phyloP scores from a whole-genome alignment of 23 tunicate genomes.

The Styela clava region DNA sequence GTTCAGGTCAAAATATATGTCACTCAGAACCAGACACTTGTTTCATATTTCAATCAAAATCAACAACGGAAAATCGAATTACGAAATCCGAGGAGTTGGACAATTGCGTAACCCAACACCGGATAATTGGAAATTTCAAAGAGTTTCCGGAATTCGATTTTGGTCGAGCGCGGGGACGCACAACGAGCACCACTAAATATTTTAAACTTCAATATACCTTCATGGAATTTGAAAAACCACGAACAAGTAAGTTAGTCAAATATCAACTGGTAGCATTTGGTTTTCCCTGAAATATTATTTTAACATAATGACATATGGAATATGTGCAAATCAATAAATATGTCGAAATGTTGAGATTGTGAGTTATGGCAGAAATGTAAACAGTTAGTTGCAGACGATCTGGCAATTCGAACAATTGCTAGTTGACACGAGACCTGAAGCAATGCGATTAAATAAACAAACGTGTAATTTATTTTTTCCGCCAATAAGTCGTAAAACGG shows the following conservation, averaged over 20 bases:
- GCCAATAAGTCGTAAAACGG: too few relatives aligned
- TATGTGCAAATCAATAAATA: too few relatives aligned
- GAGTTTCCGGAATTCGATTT: neutral
- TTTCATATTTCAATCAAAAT: neutral
- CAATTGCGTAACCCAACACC: neutral
- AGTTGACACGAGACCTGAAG: too few relatives aligned
- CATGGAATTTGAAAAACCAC: neutral
- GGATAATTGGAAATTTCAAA: neutral
- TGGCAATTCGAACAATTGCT: too few relatives aligned
- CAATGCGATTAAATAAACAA: too few relatives aligned
- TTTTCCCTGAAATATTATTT: too few relatives aligned
- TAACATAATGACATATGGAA: too few relatives aligned
- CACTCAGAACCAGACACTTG: neutral
- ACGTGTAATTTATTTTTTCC: too few relatives aligned
- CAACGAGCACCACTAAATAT: neutral
- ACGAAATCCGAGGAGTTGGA: neutral
- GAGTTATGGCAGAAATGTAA: too few relatives aligned
- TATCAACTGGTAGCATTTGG: too few relatives aligned
- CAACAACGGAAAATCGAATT: neutral
- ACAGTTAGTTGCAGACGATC: too few relatives aligned
- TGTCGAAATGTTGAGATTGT: too few relatives aligned
- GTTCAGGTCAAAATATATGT: neutral
- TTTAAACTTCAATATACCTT: neutral
- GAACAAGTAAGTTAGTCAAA: neutral
- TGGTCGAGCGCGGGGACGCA: neutral